phyloP scores from a whole-genome alignment of 2,113 vertebrate species.

The Helogale parvula region DNA sequence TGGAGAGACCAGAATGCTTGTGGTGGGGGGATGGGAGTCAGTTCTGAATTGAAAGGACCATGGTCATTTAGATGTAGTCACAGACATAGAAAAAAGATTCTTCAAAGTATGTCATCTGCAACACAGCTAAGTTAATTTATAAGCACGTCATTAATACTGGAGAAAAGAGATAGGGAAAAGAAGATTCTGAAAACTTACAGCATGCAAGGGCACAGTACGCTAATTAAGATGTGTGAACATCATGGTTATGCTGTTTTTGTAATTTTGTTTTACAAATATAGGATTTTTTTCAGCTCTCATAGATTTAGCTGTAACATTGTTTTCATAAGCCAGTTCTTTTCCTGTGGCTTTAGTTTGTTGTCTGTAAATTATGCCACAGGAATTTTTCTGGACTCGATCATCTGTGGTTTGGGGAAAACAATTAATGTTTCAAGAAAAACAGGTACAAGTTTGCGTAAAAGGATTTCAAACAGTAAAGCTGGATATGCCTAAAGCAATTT shows the following conservation, averaged over 20 bases:
- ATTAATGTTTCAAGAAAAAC: neutral
- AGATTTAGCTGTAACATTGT: neutral
- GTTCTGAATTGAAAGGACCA: neutral
- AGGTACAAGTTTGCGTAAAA: neutral
- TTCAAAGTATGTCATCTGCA: neutral
- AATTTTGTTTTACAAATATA: conserved; percentile 21
- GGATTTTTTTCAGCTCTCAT: neutral
- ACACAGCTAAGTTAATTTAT: neutral
- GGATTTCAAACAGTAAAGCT: neutral
- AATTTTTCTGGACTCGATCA: neutral
- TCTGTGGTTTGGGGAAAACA: neutral
- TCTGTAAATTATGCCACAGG: neutral
- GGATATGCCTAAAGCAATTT: neutral
- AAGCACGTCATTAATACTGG: neutral
- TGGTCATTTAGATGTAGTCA: neutral
- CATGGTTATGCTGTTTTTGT: neutral
- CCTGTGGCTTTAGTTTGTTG: neutral
- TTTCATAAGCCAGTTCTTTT: neutral
- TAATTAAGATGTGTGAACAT: neutral
- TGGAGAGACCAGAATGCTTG: neutral
- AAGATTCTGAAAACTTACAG: neutral
- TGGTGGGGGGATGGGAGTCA: neutral
- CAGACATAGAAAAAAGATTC: neutral
- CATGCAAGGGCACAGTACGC: neutral
- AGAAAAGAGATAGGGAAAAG: neutral